Evolutionary conservation across 2,797 vertebrate genomes (phyloP), one percentile per base, ranked within the genome.

Genomic region (Characodon lateralis): DNA sequence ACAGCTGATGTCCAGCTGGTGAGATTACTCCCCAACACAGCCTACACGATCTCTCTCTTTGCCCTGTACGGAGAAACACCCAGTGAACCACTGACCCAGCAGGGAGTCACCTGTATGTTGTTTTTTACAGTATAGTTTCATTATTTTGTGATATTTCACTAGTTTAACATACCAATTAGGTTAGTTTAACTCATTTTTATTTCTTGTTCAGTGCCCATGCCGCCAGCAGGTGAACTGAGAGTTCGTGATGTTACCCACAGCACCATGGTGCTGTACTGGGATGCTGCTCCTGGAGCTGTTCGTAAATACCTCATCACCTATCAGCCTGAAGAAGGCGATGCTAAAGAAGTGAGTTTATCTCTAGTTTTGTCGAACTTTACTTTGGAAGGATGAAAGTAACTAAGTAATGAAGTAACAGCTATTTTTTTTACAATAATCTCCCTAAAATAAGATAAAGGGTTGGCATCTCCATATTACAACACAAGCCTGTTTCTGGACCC

Each of bases 201-300:
- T 22, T 28, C 20, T 82, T 90, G 76, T 87, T 73, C 87, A 99
- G 98, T 96, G 89, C 98, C 98, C 63, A 81, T 97, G 84, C 96
- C 97, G 71, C 96, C 94, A 28, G 93, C 96, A 2, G 96, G 96
- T 65, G 85, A 96, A 58, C 90, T 99, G 86, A 96, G 73, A 78
- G 93, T 99, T 81, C 95, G 90, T n/a, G 98, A 99, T 2, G 86
- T 98, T 80, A 99, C 97, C 85, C 98, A 99, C 87, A 99, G 98
- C 93, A 93, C 93, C 81, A 96, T 99, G 96, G 94, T 90, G 69
- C 93, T 98, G 0, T 75, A 92, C 63, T 99, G 98, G 98, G 98
- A 99, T 75, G 95, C 96, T 1, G 97, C 95, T 4, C 96, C 97
- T n/a, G 97, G 97, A 26, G 91, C 89, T 66, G 98, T 99, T 80